Percentiles rank a stretch among this genome's conserved stretches.
These are phyloP conservation scores for Ancistrus triradiatus DNA, from an alignment of 2,113 vertebrate genomes.

Conservation along the genomic window DNA sequence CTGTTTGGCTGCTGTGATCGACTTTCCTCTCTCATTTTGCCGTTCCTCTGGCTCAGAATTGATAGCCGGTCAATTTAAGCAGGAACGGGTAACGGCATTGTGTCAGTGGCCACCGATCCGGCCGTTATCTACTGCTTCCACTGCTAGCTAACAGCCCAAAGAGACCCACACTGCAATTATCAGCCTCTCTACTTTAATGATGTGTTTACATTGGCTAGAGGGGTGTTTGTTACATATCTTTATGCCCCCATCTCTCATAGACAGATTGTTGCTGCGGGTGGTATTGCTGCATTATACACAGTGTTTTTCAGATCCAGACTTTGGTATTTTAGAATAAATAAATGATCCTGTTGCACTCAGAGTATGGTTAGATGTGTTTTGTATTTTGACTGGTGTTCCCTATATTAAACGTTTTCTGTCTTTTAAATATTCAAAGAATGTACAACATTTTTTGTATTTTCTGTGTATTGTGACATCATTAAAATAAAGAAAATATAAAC, in stretches of 20 bases:
- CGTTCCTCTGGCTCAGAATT: slow-evolving; percentile 54
- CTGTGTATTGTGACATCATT: too few species aligned
- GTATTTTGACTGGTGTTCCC: neutral
- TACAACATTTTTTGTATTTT: too few species aligned
- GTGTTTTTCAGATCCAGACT: too few species aligned
- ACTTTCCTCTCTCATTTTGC: slow-evolving; percentile 45
- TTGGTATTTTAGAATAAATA: too few species aligned
- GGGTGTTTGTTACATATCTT: slow-evolving; percentile 17
- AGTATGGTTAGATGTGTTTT: neutral
- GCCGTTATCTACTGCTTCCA: slow-evolving; percentile 67
- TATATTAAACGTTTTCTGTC: neutral
- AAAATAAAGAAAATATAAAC: too few species aligned
- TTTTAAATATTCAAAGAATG: too few species aligned
- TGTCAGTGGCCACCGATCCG: slow-evolving; percentile 68
- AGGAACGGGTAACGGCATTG: slow-evolving; percentile 59
- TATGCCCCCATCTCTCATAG: slow-evolving; percentile 14
- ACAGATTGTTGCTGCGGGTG: slow-evolving; percentile 20
- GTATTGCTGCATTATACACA: neutral
- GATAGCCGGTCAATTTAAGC: slow-evolving; percentile 66
- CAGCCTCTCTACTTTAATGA: slow-evolving; percentile 24
- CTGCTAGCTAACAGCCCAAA: slow-evolving; percentile 60
- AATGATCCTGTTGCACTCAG: neutral
- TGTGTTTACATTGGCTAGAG: slow-evolving; percentile 24
- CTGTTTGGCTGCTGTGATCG: slow-evolving; percentile 53
- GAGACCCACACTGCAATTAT: slow-evolving; percentile 52